These are phyloP conservation scores for Zonotrichia albicollis DNA, from an alignment of 2,797 vertebrate genomes.

Conservation along the genomic window DNA sequence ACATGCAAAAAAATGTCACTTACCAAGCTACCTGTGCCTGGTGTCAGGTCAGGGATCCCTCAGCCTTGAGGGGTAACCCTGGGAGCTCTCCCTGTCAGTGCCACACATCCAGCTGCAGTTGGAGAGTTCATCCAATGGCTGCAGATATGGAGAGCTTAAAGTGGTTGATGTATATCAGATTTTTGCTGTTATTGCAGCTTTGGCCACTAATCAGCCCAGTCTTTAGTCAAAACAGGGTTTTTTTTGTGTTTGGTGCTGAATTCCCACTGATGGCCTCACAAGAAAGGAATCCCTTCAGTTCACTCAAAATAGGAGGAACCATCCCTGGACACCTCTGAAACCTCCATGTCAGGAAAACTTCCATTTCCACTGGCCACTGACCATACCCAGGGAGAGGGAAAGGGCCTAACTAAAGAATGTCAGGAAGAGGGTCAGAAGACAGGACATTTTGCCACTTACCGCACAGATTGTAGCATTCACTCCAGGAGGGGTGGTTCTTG, in stretches of 20 bases:
- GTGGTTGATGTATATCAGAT: background rate
- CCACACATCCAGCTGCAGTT: background rate
- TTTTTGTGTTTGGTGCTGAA: background rate
- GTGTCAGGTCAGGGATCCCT: background rate
- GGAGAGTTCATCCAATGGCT: background rate
- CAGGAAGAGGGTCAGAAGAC: background rate
- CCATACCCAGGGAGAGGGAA: background rate
- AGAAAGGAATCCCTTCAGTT: background rate
- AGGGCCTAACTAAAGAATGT: background rate
- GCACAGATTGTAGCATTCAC: background rate
- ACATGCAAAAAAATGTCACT: background rate
- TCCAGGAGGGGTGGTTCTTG: background rate
- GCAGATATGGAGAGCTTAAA: background rate
- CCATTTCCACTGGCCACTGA: background rate
- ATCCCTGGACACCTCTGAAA: background rate
- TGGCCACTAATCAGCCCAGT: background rate
- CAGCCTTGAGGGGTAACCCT: background rate
- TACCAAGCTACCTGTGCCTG: too few species aligned
- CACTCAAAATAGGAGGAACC: background rate
- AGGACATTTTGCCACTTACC: background rate
- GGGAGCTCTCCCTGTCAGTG: background rate
- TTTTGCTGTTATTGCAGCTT: background rate
- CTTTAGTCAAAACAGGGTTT: background rate
- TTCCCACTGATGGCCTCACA: background rate
- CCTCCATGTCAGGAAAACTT: accelerated